Percentiles rank a stretch among this genome's conserved stretches.
phyloP scores from a whole-genome alignment of 2,888 invertebrate species.

The Chymomyza procnemis region DNA sequence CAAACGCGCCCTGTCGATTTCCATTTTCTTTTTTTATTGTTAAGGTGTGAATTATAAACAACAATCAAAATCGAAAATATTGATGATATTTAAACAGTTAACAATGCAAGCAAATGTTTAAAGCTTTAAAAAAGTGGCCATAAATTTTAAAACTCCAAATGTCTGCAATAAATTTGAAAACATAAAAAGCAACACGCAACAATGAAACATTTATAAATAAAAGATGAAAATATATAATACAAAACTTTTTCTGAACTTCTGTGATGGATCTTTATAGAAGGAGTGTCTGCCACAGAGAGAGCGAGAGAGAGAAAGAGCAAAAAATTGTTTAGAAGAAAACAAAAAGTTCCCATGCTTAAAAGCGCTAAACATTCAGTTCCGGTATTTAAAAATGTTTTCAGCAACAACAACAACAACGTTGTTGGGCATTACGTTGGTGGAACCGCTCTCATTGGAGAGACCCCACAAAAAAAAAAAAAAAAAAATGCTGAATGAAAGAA shows the following conservation, averaged over 20 bases:
- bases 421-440: background rate
- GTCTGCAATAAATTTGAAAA: constrained; percentile 67
- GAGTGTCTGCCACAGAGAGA: constrained; percentile 13
- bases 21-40: constrained; percentile 25
- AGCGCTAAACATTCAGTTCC: constrained; percentile 76
- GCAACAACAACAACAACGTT: constrained; percentile 52
- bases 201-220: constrained; percentile 58
- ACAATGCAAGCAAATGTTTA: constrained; percentile 5
- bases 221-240: constrained; percentile 20
- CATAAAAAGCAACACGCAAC: constrained; percentile 54
- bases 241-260: constrained; percentile 36
- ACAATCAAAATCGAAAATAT: constrained; percentile 56
- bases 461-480: constrained; percentile 27
- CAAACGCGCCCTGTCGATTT: background rate
- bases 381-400: constrained; percentile 75
- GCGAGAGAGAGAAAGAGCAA: background rate
- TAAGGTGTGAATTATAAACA: constrained; percentile 65
- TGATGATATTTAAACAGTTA: constrained; percentile 45
- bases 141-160: constrained; percentile 59
- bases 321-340: constrained; percentile 51
- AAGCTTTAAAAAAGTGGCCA: constrained; percentile 25
- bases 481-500: constrained; percentile 65
- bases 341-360: constrained; percentile 75
- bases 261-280: constrained; percentile 6
- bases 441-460: background rate